A percentile compares a stretch with the other conserved stretches of the same genome.
Evolutionary conservation across 2,888 invertebrate species (phyloP).

Genomic region (Epinotia bilunana): DNA sequence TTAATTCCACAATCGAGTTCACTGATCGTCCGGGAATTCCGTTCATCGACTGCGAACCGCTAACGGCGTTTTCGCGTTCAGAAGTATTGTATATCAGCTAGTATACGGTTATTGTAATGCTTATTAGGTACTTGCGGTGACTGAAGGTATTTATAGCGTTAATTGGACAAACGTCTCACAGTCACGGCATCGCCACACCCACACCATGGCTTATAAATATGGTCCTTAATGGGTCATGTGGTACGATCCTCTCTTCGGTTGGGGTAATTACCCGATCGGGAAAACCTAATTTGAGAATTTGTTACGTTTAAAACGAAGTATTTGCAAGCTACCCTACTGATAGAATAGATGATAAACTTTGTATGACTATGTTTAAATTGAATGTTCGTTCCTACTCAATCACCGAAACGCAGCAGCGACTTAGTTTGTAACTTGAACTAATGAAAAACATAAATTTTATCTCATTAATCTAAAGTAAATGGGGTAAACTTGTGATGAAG

Average conservation of each 20-base stretch:
- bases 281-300: not conserved
- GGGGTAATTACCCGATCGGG: not conserved
- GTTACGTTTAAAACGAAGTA: not conserved
- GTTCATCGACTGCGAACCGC: conserved; percentile 29
- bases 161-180: conserved; percentile 76
- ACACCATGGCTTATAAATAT: conserved; percentile 57
- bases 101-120: conserved; percentile 78
- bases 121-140: conserved; percentile 63
- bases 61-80: conserved; percentile 69
- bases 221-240: conserved; percentile 56
- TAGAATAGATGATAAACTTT: too few species aligned
- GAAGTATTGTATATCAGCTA: conserved; percentile 80
- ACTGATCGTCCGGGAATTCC: conserved; percentile 19
- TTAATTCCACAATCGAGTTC: not conserved
- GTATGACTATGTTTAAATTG: too few species aligned
- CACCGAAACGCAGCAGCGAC: too few species aligned
- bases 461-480: too few species aligned
- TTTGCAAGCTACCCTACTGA: too few species aligned
- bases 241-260: conserved; percentile 45
- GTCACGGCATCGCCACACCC: conserved; percentile 69
- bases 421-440: too few species aligned
- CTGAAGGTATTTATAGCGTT: conserved; percentile 77
- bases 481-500: too few species aligned
- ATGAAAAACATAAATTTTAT: too few species aligned
- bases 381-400: too few species aligned